Base-by-base conservation (phyloP, 2,888 invertebrate species). In the Cepaea hortensis region DNA sequence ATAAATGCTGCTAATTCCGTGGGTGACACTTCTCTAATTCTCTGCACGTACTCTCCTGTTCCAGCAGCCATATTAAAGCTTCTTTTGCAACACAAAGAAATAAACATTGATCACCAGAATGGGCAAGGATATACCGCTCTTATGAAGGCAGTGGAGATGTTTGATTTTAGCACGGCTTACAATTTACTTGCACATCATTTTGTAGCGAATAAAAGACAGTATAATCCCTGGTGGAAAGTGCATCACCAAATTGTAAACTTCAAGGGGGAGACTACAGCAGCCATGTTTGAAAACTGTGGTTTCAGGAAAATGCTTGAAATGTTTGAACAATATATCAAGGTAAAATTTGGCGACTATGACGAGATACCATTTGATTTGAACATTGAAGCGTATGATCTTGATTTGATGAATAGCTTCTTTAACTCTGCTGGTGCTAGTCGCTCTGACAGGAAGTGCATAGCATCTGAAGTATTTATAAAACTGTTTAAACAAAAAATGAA, bases 1-100 rank as follows among this genome's bases (percentile, higher is more conserved):
- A 3, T 75, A 23, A 50, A 79, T 23, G 61, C 61, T 61, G 35
- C 23, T 79, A 61, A 79, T 61, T 55, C 0, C 23, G 11, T 1
- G 4, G 77, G 77, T 11, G 18, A 79, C 4, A 79, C 77, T n/a
- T 55, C 77, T 5, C 61, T 79, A 61, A 79, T 76, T 76, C n/a
- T 50, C 18, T 76, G 48, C 76, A 76, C 48, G 9, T 7, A n/a
- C 4, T 23, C 80, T 23, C 2, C 48, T 48, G 20, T 55, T 1
- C 20, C 76, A 13, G 13, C 48, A 3, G 35, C 13, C 23, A 75
- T 75, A 13, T n/a, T 3, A 35, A 75, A 75, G 35, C 15, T 75
- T 75, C 75, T 75, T 0, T 23, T 75, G 23, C 13, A 46, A 7
- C 75, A 75, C 23, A 75, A 75, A 46, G 75, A 35, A 11, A 35